Evolutionary conservation across 35 echinoderm and acorn worm genomes (phyloP), one percentile per base, ranked within the genome.

Genomic region (Ophioderma brevispina): DNA sequence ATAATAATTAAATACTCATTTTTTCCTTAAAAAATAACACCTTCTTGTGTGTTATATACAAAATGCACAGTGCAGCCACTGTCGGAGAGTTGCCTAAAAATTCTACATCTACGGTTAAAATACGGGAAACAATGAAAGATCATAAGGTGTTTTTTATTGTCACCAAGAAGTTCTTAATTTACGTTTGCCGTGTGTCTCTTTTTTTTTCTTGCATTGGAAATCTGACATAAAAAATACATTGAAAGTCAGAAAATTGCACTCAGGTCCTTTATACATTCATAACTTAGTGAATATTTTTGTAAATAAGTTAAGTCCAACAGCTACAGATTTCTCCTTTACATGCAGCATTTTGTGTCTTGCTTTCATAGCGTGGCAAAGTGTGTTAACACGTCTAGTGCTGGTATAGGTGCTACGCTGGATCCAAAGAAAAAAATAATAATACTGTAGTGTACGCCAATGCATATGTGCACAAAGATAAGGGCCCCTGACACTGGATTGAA

Each of bases 191-290:
- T 70, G 59, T 70, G 23, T 25, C n/a, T 70, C n/a, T 70, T 70
- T 46, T 18, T 70, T 2, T 70, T 70, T 70, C 1, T 70, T 70
- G 59, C 59, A 70, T 70, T 70, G 59, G 23, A 70, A 70, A 25
- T 70, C 59, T 70, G 59, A 70, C 59, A 30, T 70, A 25, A 70
- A 70, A 70, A 70, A 70, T 70, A 70, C 5, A 70, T 70, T 25
- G 28, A 70, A 70, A 70, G 59, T 70, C 59, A 70, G 59, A 70
- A 70, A 70, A 70, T 70, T 70, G 59, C 59, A 70, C 59, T 70
- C 15, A 70, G 15, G 59, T 70, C 59, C 59, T 15, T 25, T 70
- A 70, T 25, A 70, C n/a, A 70, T 70, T 70, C 28, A 70, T 70
- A 70, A 70, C 6, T 70, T 70, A 70, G 28, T 30, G 28, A 70